phyloP scores from a whole-genome alignment of 2,113 vertebrate species.

The Callaeas wilsoni region DNA sequence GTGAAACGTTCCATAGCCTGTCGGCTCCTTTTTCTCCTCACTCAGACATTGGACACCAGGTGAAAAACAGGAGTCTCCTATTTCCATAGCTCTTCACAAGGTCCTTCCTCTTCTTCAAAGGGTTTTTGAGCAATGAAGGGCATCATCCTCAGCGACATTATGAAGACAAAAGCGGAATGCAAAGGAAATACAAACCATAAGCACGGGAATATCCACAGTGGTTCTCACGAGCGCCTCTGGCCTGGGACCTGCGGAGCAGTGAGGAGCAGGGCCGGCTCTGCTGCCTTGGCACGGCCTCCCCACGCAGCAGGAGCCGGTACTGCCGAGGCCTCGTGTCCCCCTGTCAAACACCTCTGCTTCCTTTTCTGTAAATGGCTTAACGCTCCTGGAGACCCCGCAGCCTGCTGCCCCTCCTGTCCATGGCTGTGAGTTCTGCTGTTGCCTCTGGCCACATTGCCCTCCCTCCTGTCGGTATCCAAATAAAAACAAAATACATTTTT shows the following conservation, averaged over 20 bases:
- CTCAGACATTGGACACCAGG: rapidly evolving
- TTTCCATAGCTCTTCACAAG: neutral
- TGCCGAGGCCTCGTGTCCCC: rapidly evolving
- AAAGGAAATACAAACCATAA: neutral
- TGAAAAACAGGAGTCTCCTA: rapidly evolving
- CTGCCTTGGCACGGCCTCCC: rapidly evolving
- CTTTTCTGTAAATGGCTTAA: neutral
- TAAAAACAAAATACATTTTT: neutral
- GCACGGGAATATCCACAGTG: rapidly evolving
- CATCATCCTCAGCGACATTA: neutral
- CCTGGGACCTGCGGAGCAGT: neutral
- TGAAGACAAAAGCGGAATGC: neutral
- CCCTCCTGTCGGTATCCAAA: neutral
- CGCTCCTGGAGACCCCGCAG: neutral
- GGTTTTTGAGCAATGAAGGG: neutral
- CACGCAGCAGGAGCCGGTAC: rapidly evolving
- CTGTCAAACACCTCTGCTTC: neutral
- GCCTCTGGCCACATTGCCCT: neutral
- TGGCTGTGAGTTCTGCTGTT: neutral
- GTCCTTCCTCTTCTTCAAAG: too few relatives aligned
- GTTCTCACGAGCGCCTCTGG: neutral
- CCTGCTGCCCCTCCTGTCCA: neutral
- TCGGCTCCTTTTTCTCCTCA: neutral
- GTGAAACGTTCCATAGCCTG: neutral
- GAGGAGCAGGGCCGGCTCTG: neutral